Evolutionary conservation across 2,113 vertebrate species (phyloP).

Genomic region (Eretmochelys imbricata): DNA sequence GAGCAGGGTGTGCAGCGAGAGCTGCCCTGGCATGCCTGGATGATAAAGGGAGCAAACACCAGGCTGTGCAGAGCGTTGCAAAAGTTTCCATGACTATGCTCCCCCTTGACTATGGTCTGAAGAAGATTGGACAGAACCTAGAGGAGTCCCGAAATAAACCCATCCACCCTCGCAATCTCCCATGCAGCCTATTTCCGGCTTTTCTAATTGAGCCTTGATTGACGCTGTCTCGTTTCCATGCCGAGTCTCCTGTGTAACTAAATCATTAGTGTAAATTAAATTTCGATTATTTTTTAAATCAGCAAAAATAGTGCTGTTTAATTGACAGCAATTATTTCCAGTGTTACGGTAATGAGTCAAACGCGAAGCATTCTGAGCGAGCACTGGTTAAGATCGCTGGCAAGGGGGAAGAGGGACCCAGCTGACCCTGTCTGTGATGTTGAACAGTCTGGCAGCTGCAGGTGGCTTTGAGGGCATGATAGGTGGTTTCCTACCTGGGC

Average conservation of each 20-base stretch:
- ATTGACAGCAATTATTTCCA: constrained; percentile 22
- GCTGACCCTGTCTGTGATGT: not conserved
- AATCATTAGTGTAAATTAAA: constrained; percentile 58
- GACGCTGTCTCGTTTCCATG: not conserved
- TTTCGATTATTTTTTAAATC: constrained; percentile 47
- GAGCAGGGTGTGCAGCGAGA: not conserved
- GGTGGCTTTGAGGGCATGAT: accelerated
- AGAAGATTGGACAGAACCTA: not conserved
- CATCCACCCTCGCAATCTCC: not conserved
- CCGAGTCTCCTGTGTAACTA: not conserved
- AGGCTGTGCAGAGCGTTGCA: not conserved
- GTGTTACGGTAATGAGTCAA: not conserved
- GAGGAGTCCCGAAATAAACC: not conserved
- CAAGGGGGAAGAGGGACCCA: not conserved
- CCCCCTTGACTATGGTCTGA: not conserved
- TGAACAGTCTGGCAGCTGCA: not conserved
- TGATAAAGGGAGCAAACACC: not conserved
- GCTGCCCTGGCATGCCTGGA: not conserved
- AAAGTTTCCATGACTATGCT: accelerated
- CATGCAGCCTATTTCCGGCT: not conserved
- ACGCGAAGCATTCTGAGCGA: not conserved
- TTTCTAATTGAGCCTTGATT: constrained; percentile 2
- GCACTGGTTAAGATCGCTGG: not conserved
- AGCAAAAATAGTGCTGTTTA: not conserved
- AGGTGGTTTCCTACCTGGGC: not conserved